phyloP scores from a whole-genome alignment of 1,140 invertebrate species.

The Bombus fervidus region DNA sequence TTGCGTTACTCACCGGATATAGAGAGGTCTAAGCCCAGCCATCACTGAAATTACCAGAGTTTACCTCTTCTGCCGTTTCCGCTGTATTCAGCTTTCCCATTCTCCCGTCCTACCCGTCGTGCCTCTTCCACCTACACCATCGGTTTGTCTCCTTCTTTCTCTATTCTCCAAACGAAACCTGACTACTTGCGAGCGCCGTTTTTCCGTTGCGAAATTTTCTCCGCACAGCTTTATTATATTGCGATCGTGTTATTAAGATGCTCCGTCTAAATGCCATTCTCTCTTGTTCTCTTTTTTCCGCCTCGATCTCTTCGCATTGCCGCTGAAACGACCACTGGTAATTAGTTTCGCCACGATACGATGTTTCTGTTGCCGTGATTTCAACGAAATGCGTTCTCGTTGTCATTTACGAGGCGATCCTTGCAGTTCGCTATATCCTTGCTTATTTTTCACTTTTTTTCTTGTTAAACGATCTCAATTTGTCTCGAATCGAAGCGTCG shows the following conservation, averaged over 20 bases:
- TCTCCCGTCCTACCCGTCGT: neutral
- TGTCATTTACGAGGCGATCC: neutral
- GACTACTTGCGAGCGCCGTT: constrained; percentile 7
- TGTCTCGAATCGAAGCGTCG: no score
- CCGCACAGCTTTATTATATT: constrained; percentile 57
- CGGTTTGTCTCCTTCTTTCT: neutral
- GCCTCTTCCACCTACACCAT: neutral
- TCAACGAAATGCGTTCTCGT: neutral
- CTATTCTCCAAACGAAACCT: constrained; percentile 19
- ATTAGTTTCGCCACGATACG: constrained; percentile 23
- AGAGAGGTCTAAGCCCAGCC: constrained; percentile 78
- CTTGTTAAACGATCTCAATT: neutral
- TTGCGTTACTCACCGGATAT: constrained; percentile 77
- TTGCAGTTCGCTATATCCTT: neutral
- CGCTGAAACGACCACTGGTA: neutral
- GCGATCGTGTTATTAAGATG: constrained; percentile 66
- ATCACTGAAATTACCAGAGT: constrained; percentile 80
- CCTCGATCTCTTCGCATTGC: neutral
- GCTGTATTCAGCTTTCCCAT: constrained; percentile 62
- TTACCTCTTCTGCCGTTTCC: constrained; percentile 72
- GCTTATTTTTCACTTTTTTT: neutral
- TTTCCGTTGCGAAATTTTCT: constrained; percentile 17
- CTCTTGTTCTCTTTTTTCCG: neutral
- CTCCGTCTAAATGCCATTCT: constrained; percentile 7
- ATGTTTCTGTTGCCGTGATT: constrained; percentile 3